These are phyloP conservation scores for Acanthiza pusilla DNA, from an alignment of 2,797 vertebrate genomes.

Conservation along the genomic window DNA sequence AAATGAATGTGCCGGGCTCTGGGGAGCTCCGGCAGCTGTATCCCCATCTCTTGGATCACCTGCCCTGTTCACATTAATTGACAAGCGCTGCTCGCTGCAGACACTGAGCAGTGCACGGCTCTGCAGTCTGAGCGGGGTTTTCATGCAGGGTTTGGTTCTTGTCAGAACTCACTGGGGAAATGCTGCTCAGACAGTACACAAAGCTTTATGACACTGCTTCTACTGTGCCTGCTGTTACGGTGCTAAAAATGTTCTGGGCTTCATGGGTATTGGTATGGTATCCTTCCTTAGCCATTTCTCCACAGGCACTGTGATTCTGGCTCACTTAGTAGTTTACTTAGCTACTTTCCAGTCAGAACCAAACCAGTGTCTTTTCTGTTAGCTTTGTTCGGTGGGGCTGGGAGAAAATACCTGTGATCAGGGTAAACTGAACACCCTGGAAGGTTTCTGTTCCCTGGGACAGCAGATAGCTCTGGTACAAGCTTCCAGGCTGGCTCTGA, in stretches of 20 bases:
- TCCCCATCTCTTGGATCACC: neutral
- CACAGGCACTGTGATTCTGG: fast-evolving
- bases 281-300: neutral
- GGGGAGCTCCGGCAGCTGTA: neutral
- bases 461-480: neutral
- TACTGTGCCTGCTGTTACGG: fast-evolving
- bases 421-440: neutral
- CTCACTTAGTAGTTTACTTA: neutral
- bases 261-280: fast-evolving
- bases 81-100: neutral
- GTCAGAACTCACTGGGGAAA: neutral
- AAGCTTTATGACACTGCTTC: neutral
- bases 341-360: neutral
- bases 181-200: neutral
- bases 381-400: neutral
- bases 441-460: neutral
- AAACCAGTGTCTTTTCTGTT: neutral
- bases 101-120: fast-evolving
- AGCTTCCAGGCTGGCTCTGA: neutral
- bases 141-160: neutral
- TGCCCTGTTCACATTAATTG: neutral
- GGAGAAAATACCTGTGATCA: neutral
- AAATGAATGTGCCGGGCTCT: neutral
- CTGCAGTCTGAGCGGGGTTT: neutral
- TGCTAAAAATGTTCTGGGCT: neutral